A percentile compares a stretch with the other conserved stretches of the same genome.
Evolutionary conservation across 1,140 invertebrate genomes (phyloP).

Genomic region (Mactra quadrangularis): DNA sequence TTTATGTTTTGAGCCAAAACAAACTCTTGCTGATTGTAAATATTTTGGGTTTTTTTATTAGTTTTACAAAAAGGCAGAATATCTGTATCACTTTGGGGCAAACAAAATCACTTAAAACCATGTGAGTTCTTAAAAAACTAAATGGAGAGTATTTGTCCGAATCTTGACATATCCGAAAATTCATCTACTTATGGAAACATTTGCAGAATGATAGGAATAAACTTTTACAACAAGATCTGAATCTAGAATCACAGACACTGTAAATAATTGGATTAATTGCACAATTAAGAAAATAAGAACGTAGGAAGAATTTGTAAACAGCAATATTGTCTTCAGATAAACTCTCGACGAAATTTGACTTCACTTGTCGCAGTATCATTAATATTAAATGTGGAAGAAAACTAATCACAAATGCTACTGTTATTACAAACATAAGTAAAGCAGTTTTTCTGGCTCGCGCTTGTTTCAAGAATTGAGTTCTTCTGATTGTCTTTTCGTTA

Average conservation of each 20-base stretch:
- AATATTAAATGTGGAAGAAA: constrained; percentile 38
- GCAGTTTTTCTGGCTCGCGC: constrained; percentile 36
- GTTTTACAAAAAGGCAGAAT: too few relatives aligned
- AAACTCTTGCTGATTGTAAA: too few relatives aligned
- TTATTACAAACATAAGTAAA: constrained; percentile 45
- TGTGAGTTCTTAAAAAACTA: too few relatives aligned
- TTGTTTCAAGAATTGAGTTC: constrained; percentile 40
- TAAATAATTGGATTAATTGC: constrained; percentile 51
- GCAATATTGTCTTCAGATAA: constrained; percentile 16
- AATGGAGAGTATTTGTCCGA: too few relatives aligned
- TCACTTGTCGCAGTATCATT: constrained; percentile 32
- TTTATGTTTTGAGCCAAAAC: too few relatives aligned
- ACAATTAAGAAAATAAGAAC: constrained; percentile 54
- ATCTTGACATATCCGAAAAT: too few relatives aligned
- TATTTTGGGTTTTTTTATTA: too few relatives aligned
- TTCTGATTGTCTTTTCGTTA: neutral
- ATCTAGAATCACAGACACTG: constrained; percentile 43
- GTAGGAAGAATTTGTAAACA: constrained; percentile 30
- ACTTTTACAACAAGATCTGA: constrained; percentile 11
- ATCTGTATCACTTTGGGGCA: too few relatives aligned
- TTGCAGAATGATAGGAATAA: neutral
- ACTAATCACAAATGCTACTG: constrained; percentile 41
- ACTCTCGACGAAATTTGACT: constrained; percentile 7
- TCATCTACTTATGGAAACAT: neutral
- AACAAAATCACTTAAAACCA: too few relatives aligned